Conservation (phyloP, 2,113 vertebrate genomes). For the Prietella phreatophila region DNA sequence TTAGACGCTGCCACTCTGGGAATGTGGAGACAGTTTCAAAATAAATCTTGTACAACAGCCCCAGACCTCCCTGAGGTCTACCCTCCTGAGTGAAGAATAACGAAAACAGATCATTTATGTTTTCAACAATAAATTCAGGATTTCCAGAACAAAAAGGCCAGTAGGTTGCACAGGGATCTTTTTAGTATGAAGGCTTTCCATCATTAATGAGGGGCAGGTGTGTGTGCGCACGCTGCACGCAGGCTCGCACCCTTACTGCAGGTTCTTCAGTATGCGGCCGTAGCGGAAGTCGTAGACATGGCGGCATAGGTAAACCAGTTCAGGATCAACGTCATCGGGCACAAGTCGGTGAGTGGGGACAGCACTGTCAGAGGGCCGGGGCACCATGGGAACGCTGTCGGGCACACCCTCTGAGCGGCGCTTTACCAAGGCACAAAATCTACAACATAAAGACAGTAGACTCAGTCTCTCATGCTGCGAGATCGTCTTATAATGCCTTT, state of each 20-base stretch:
- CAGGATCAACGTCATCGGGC: conserved; percentile 89
- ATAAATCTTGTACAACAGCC: neutral
- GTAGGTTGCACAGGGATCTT: conserved; percentile 43
- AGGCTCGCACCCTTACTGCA: conserved; percentile 76
- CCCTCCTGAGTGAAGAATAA: conserved; percentile 20
- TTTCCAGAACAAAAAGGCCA: conserved; percentile 31
- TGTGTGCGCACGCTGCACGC: neutral
- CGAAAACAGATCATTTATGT: neutral
- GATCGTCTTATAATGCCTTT: neutral
- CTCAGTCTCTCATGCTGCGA: neutral
- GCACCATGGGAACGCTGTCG: conserved; percentile 83
- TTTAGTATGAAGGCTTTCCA: conserved; percentile 18
- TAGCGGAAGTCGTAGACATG: conserved; percentile 98
- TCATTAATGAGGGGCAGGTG: conserved; percentile 37
- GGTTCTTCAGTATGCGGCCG: conserved; percentile 97
- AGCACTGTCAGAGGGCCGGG: conserved; percentile 84
- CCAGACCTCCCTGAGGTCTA: conserved; percentile 19
- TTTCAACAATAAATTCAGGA: conserved; percentile 15
- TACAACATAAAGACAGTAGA: conserved; percentile 55
- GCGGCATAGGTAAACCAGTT: conserved; percentile 96
- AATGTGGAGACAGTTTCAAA: conserved; percentile 1
- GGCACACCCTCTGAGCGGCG: conserved; percentile 87
- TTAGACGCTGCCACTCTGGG: conserved; percentile 9
- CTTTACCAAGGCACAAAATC: conserved; percentile 99
- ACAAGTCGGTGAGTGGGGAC: conserved; percentile 92